A percentile compares a stretch with the other conserved stretches of the same genome.
Evolutionary conservation across 1,140 invertebrate species (phyloP).

Genomic region (Tetramorium simillimum): DNA sequence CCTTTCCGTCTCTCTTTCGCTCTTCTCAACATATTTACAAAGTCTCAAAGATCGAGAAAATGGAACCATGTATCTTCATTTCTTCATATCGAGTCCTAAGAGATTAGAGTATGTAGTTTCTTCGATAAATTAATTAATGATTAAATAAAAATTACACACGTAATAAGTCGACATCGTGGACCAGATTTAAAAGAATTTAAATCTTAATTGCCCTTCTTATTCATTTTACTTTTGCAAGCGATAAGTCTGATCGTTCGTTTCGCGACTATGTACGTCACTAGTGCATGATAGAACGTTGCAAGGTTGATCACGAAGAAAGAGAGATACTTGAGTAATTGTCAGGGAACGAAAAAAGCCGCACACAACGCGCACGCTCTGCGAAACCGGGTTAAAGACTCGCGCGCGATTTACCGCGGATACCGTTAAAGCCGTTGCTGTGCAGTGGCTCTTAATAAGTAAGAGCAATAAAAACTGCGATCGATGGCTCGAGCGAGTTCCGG

Average conservation of each 20-base stretch:
- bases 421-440: constrained; percentile 56
- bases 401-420: constrained; percentile 65
- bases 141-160: neutral
- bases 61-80: neutral
- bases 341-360: constrained; percentile 34
- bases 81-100: neutral
- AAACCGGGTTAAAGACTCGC: constrained; percentile 63
- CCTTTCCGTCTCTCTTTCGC: neutral
- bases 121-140: neutral
- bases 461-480: constrained; percentile 47
- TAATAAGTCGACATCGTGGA: neutral
- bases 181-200: neutral
- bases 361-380: constrained; percentile 11
- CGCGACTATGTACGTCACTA: neutral
- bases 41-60: constrained; percentile 1
- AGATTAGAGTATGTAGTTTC: neutral
- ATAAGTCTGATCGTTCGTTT: neutral
- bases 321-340: constrained; percentile 26
- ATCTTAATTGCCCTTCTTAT: neutral
- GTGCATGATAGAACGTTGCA: neutral
- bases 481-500: neutral
- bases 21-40: constrained; percentile 16
- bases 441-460: constrained; percentile 50
- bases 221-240: neutral
- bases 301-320: neutral